Evolutionary conservation across 2,888 invertebrate genomes (phyloP).

Genomic region (Byasa hedistus): DNA sequence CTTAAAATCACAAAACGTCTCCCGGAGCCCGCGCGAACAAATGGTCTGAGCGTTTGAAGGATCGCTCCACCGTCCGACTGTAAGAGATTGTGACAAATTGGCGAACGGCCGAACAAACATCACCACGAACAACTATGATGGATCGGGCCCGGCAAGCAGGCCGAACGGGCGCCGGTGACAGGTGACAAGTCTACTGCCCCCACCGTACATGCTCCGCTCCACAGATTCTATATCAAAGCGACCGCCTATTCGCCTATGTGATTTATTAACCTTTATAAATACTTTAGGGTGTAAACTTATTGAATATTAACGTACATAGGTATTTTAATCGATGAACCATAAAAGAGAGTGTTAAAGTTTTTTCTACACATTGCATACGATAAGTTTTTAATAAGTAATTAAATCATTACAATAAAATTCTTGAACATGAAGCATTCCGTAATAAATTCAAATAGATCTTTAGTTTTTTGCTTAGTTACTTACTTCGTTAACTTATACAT

Average conservation of each 20-base stretch:
- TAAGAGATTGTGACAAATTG: slow-evolving; percentile 29
- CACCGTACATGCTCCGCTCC: slow-evolving; percentile 10
- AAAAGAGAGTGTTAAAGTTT: no score
- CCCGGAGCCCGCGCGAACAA: slow-evolving; percentile 28
- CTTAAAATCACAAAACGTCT: slow-evolving; percentile 29
- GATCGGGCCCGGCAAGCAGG: slow-evolving; percentile 14
- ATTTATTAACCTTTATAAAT: neutral
- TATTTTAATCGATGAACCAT: no score
- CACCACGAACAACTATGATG: slow-evolving; percentile 16
- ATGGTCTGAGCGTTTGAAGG: slow-evolving; percentile 19
- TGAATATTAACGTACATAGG: no score
- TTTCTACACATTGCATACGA: no score
- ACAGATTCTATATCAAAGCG: slow-evolving; percentile 17
- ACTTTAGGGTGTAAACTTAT: no score
- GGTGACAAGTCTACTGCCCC: slow-evolving; percentile 25
- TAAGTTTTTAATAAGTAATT: no score
- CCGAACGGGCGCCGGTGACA: slow-evolving; percentile 9
- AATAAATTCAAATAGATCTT: no score
- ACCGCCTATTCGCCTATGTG: slow-evolving; percentile 7
- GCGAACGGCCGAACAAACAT: slow-evolving; percentile 18
- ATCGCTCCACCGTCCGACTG: slow-evolving; percentile 11
- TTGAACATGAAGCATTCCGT: no score
- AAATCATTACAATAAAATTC: no score
- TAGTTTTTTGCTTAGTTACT: no score
- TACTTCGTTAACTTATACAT: no score